These are phyloP conservation scores for Dicyrtoma fusca DNA, from an alignment of 2,888 invertebrate genomes.

Conservation along the genomic window DNA sequence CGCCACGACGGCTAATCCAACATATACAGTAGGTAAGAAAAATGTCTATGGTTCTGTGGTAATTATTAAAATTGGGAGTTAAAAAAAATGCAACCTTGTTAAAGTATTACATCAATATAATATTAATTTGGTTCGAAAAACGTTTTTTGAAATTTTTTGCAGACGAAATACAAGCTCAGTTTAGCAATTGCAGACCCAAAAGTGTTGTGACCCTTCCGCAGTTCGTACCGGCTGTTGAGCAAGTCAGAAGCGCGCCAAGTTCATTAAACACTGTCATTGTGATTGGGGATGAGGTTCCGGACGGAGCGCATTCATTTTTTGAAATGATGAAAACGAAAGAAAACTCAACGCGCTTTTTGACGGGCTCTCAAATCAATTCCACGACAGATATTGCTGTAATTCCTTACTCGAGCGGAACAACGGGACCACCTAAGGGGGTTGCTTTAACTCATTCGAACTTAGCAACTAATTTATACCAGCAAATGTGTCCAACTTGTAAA, in stretches of 20 bases:
- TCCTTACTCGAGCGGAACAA: slow-evolving; percentile 40
- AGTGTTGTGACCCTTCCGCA: neutral
- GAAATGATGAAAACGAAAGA: slow-evolving; percentile 45
- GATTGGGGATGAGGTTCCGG: slow-evolving; percentile 39
- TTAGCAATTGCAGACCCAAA: neutral
- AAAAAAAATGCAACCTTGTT: no score
- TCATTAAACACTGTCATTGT: slow-evolving; percentile 37
- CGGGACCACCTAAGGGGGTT: slow-evolving; percentile 78
- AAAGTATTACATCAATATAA: no score
- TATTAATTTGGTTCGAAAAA: no score
- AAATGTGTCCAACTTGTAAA: slow-evolving; percentile 3
- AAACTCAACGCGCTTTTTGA: neutral
- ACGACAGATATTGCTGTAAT: slow-evolving; percentile 12
- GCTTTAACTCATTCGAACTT: slow-evolving; percentile 62
- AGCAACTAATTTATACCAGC: slow-evolving; percentile 41
- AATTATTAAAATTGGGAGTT: no score
- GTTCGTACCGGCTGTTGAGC: neutral
- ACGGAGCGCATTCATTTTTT: slow-evolving; percentile 49
- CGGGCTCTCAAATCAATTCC: slow-evolving; percentile 15
- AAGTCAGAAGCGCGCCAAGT: slow-evolving; percentile 7
- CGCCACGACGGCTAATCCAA: slow-evolving; percentile 23
- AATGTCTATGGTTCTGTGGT: no score
- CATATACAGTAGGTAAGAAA: slow-evolving; percentile 29
- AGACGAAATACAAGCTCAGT: no score
- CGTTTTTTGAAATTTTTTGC: no score